Evolutionary conservation across 2,113 vertebrate genomes (phyloP).

Genomic region (Jacana jacana): DNA sequence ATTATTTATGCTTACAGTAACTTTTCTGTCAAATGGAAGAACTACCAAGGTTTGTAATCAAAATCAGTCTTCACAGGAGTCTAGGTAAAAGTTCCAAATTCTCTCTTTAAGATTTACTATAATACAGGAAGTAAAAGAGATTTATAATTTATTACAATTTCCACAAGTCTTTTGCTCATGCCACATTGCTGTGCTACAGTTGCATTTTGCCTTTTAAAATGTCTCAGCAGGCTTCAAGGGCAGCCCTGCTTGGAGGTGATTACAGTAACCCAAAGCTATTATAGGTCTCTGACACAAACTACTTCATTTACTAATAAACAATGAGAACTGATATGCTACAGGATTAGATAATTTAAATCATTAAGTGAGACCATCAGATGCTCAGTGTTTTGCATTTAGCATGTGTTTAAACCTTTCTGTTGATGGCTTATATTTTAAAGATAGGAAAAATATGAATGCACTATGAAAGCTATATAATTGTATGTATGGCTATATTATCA

Average conservation of each 20-base stretch:
- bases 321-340: not conserved
- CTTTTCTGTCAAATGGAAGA: not conserved
- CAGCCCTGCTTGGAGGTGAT: not conserved
- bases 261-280: not conserved
- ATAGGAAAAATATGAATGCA: not conserved
- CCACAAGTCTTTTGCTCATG: not conserved
- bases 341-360: not conserved
- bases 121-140: not conserved
- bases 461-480: not conserved
- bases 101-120: not conserved
- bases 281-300: not conserved
- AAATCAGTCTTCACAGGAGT: not conserved
- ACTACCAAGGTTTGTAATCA: not conserved
- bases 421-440: not conserved
- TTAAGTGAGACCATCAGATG: not conserved
- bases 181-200: not conserved
- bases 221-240: not conserved
- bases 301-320: not conserved
- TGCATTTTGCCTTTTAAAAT: not conserved
- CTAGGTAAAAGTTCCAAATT: not conserved
- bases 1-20: not conserved
- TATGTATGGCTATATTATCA: not conserved
- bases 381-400: not conserved
- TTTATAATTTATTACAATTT: not conserved
- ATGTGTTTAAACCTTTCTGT: not conserved